Conservation (phyloP, 2,888 invertebrate genomes). For the Mamestra brassicae region DNA sequence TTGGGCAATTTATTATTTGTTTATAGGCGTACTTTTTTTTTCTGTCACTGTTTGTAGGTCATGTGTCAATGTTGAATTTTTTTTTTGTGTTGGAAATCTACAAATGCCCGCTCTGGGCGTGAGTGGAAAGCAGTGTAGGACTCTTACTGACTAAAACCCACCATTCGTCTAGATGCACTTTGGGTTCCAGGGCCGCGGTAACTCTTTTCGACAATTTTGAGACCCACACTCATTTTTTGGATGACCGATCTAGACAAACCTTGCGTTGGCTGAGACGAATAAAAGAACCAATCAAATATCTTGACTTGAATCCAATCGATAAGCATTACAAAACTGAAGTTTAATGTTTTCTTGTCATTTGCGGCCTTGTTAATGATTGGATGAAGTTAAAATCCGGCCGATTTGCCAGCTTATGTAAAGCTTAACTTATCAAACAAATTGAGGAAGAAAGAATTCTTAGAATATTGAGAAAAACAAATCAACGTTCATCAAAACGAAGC, state of each 20-base stretch:
- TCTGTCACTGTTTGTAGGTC: neutral
- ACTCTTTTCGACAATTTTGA: too few species aligned
- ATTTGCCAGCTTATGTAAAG: slow-evolving; percentile 8
- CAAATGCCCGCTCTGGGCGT: too few species aligned
- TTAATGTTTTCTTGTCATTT: neutral
- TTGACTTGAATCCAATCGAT: neutral
- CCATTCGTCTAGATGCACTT: too few species aligned
- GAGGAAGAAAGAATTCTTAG: neutral
- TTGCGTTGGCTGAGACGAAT: too few species aligned
- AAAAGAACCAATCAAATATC: too few species aligned
- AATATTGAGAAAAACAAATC: slow-evolving; percentile 2
- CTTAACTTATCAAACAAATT: slow-evolving; percentile 7
- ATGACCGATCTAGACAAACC: too few species aligned
- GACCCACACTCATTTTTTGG: too few species aligned
- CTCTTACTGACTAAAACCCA: too few species aligned
- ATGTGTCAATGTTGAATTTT: too few species aligned
- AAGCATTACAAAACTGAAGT: neutral
- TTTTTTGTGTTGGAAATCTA: too few species aligned
- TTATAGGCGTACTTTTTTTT: neutral
- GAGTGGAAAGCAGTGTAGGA: too few species aligned
- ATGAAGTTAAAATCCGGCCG: neutral
- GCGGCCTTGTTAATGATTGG: slow-evolving; percentile 1
- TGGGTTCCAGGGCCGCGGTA: too few species aligned
- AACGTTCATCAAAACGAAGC: neutral
- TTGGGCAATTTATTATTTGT: slow-evolving; percentile 24